Evolutionary conservation across 2,888 invertebrate species (phyloP).

Genomic region (Chloroclystis v-ata): DNA sequence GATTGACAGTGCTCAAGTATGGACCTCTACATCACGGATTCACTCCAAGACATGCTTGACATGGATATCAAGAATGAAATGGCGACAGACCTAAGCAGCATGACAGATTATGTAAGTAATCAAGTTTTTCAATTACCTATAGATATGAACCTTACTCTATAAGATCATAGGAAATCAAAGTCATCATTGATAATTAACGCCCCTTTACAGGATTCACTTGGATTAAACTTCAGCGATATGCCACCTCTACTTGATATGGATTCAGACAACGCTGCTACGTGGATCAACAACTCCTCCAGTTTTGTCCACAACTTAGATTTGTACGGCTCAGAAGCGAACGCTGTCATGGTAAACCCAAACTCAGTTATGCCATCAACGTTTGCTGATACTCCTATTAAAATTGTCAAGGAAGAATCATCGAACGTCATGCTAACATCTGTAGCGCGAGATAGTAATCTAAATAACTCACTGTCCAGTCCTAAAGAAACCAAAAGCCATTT

Average conservation of each 20-base stretch:
- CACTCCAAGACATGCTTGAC: constrained; percentile 93
- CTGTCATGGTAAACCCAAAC: constrained; percentile 93
- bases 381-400: constrained; percentile 70
- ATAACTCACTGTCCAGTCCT: constrained; percentile 77
- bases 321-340: constrained; percentile 83
- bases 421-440: constrained; percentile 69
- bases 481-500: constrained; percentile 83
- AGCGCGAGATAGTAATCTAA: constrained; percentile 50
- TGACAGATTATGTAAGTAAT: constrained; percentile 79
- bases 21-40: constrained; percentile 82
- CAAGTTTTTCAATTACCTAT: neutral
- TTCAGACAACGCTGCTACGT: constrained; percentile 79
- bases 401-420: constrained; percentile 70
- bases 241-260: constrained; percentile 82
- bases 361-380: constrained; percentile 90
- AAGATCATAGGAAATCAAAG: no score
- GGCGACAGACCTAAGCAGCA: constrained; percentile 86
- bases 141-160: no score
- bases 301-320: constrained; percentile 83
- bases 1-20: constrained; percentile 68
- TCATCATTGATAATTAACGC: neutral
- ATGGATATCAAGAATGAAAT: constrained; percentile 93
- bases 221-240: constrained; percentile 80
- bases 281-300: constrained; percentile 80
- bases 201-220: constrained; percentile 74